phyloP scores from a whole-genome alignment of 2,888 invertebrate genomes.

The Tortricodes alternella region DNA sequence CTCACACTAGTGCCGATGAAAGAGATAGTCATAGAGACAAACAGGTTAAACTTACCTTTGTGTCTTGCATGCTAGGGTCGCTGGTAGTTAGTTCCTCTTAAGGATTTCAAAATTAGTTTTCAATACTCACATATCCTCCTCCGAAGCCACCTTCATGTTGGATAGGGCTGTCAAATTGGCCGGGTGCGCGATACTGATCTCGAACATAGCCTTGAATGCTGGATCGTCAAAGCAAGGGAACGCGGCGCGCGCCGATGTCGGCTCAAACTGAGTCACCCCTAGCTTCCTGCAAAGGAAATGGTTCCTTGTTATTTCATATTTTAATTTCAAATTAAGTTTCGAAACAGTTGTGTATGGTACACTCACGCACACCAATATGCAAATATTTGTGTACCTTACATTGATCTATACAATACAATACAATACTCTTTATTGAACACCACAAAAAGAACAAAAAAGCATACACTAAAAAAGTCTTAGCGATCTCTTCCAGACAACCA shows the following conservation, averaged over 20 bases:
- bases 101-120: not conserved
- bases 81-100: not conserved
- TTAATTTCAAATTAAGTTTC: not conserved
- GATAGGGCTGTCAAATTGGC: slow-evolving; percentile 85
- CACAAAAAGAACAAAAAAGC: too few relatives aligned
- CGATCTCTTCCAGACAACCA: too few relatives aligned
- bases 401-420: too few relatives aligned
- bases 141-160: slow-evolving; percentile 85
- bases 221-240: slow-evolving; percentile 92
- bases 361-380: too few relatives aligned
- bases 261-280: slow-evolving; percentile 86
- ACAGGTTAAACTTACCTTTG: too few relatives aligned
- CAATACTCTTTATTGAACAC: too few relatives aligned
- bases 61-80: too few relatives aligned
- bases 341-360: not conserved
- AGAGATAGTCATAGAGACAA: too few relatives aligned
- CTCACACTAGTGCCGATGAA: too few relatives aligned
- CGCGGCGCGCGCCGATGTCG: slow-evolving; percentile 84
- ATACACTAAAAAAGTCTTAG: too few relatives aligned
- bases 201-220: slow-evolving; percentile 88
- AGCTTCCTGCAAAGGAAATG: slow-evolving; percentile 69
- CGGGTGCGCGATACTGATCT: slow-evolving; percentile 86
- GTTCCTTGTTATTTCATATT: not conserved
- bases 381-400: too few relatives aligned
- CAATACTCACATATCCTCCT: slow-evolving; percentile 78